Base-by-base conservation (phyloP, 2,113 vertebrate species). In the Malaclemys terrapin region DNA sequence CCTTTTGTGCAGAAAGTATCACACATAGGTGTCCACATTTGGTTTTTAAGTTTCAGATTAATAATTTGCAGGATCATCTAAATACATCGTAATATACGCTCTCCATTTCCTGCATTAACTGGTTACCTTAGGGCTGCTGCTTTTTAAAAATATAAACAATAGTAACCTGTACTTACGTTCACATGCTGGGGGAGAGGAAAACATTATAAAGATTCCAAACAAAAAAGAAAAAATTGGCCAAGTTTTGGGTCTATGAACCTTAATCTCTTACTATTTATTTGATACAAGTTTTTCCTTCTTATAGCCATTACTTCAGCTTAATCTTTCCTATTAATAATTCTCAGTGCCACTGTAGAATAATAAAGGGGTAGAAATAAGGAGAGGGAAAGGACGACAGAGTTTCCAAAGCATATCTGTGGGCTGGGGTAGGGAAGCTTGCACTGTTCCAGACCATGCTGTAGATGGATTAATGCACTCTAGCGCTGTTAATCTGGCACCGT, bases 381-480 rank as follows among this genome's bases (percentile, higher is more conserved):
- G 42, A 3, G 0, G 62, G 88, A 89, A 88, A 88, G 75, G 31
- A 84, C 59, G 59, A 91, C 29, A 65, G 62, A 1, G 2, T 69
- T 59, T 10, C 45, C 22, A 86, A 31, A 88, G n/a, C 76, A 57
- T 80, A 94, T 87, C 88, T 89, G 91, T 92, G 83, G 31, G 80
- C 59, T 89, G 87, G 80, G 38, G 5, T 3, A 75, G 19, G 57
- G 81, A 94, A 94, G 93, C 14, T 85, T 49, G 25, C 69, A 95
- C 81, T 85, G 86, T 1, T 47, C 29, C 57, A 95, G 90, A 95
- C 87, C 62, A 95, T 72, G 81, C 90, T 92, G 91, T n/a, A n/a
- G 14, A 65, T 65, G 62, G 78, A 90, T n/a, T 56, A 54, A 12
- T 14, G 42, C 53, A 82, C 10, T 50, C 27, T 27, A 42, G n/a